Base-by-base conservation (phyloP, 2,888 invertebrate genomes). In the Chloroclysta siterata region DNA sequence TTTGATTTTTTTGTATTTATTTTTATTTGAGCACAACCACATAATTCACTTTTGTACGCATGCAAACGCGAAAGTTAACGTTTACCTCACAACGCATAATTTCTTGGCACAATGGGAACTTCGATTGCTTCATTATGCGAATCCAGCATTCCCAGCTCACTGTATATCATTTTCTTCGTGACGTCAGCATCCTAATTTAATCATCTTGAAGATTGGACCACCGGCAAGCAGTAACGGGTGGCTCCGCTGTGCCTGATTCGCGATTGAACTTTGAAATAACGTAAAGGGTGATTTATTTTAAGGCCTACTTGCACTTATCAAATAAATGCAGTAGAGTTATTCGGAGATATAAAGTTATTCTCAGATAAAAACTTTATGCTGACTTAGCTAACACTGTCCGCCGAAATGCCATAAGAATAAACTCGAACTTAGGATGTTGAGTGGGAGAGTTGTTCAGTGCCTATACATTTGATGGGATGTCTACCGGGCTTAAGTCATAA, bases 171-270 rank as follows among this genome's bases (percentile, higher is more conserved):
- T 93, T 89, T 79, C 88, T 51, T 36, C 3, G 17, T 86, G 47
- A 48, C 41, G 88, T 90, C 87, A 83, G 87, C 83, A 85, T 84
- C 90, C 92, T 88, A 92, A 93, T 93, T 93, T 92, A 91, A 92
- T 90, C 92, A 90, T 92, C 85, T 82, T 88, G 89, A 88, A 87
- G 89, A 89, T 89, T 90, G 92, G 93, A 92, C 93, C 92, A 92
- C 93, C 92, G 83, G 86, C 75, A 82, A 83, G 77, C 74, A 74
- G 83, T 80, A 85, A 84, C 87, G 88, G 90, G 86, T 87, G 88
- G 85, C 17, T n/a, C n/a, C n/a, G n/a, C 47, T 22, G 47, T 48
- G 41, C 42, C 85, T 78, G 74, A 82, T 84, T 82, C 78, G 76
- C 80, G 84, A 84, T 84, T 88, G 84, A 87, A 84, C 84, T 81